Evolutionary conservation across 2,113 vertebrate species (phyloP).

Genomic region (Camarhynchus parvulus): DNA sequence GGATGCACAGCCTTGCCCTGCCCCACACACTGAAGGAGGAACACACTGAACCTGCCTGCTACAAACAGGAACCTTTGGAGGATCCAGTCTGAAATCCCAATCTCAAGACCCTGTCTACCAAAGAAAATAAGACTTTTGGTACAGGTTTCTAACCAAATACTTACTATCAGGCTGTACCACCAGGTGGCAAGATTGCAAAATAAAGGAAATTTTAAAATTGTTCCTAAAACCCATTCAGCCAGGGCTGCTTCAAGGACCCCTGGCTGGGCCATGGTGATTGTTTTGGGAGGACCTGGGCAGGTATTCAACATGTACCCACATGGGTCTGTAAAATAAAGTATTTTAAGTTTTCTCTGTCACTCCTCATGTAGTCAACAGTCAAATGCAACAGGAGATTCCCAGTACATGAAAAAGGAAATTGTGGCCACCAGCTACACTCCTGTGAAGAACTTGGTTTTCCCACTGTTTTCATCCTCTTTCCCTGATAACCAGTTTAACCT

Average conservation of each 20-base stretch:
- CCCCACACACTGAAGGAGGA: not conserved
- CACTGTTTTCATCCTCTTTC: not conserved
- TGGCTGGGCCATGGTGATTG: rapidly evolving
- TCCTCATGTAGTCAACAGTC: not conserved
- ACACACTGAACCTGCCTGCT: not conserved
- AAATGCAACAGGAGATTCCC: not conserved
- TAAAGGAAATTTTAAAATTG: not conserved
- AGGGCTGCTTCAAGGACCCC: not conserved
- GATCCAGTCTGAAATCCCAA: not conserved
- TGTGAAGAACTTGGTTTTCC: not conserved
- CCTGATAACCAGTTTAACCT: not conserved
- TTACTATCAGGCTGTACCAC: conserved; percentile 46
- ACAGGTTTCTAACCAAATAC: not conserved
- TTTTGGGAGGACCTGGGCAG: not conserved
- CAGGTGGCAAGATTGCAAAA: conserved; percentile 69
- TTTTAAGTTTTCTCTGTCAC: not conserved
- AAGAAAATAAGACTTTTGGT: not conserved
- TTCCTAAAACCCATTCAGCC: not conserved
- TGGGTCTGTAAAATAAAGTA: not conserved
- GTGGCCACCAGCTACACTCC: not conserved
- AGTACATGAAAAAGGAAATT: not conserved
- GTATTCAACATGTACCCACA: not conserved
- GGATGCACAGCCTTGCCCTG: not conserved
- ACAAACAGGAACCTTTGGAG: not conserved
- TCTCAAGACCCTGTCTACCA: not conserved